A percentile compares a stretch with the other conserved stretches of the same genome.
These are phyloP conservation scores for Lepidocolaptes lacrymiger DNA, from an alignment of 2,797 vertebrate genomes.

Conservation along the genomic window DNA sequence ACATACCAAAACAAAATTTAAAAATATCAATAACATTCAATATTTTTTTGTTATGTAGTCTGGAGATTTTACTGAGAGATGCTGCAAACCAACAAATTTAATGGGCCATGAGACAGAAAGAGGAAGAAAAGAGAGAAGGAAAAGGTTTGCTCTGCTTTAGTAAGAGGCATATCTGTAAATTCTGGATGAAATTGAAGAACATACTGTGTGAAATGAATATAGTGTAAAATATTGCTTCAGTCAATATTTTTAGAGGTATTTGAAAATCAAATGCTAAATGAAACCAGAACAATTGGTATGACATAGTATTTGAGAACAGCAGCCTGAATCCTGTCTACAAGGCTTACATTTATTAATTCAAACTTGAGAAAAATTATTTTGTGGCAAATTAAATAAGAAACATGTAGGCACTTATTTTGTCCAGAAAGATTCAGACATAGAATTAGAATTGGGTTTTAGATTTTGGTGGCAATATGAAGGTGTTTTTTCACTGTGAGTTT, in stretches of 20 bases:
- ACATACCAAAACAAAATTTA: not conserved
- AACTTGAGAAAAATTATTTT: not conserved
- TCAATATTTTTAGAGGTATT: not conserved
- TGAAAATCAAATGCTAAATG: not conserved
- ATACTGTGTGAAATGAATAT: not conserved
- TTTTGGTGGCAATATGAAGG: not conserved
- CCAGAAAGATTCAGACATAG: not conserved
- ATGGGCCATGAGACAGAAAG: not conserved
- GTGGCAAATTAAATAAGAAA: not conserved
- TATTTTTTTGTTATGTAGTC: not conserved
- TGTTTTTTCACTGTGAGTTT: not conserved
- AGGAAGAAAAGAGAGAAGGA: not conserved
- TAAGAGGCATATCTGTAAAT: not conserved
- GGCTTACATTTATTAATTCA: not conserved
- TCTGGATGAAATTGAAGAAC: not conserved
- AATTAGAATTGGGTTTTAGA: not conserved
- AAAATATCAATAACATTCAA: not conserved
- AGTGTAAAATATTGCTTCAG: not conserved
- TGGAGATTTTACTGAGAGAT: not conserved
- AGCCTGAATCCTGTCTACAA: not conserved
- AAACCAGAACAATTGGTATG: not conserved
- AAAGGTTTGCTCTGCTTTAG: not conserved
- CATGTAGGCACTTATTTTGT: not conserved
- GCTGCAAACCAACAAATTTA: not conserved
- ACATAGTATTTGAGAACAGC: not conserved